These are phyloP conservation scores for Charina bottae DNA, from an alignment of 2,113 vertebrate genomes.

Conservation along the genomic window DNA sequence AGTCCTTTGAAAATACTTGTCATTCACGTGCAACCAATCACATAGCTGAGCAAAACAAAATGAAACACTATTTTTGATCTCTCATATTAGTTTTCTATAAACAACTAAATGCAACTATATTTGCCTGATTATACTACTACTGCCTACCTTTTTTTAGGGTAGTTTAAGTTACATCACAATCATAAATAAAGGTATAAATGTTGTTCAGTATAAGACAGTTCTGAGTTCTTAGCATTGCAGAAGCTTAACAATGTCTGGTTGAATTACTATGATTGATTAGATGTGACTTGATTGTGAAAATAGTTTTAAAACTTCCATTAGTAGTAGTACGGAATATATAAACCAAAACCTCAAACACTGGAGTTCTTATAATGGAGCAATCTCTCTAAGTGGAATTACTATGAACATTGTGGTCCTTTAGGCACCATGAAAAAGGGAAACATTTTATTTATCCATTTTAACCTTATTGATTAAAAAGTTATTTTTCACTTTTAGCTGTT, in stretches of 20 bases:
- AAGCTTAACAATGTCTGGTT: too few relatives aligned
- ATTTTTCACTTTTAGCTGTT: background rate
- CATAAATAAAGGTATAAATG: background rate
- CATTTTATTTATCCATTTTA: background rate
- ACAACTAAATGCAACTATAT: background rate
- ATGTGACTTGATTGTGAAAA: too few relatives aligned
- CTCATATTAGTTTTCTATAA: background rate
- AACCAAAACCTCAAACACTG: background rate
- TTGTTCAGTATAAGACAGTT: background rate
- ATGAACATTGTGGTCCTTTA: background rate
- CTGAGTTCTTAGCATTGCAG: background rate
- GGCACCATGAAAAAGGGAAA: background rate
- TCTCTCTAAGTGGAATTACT: background rate
- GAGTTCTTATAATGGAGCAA: background rate
- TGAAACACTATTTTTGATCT: background rate
- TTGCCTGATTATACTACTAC: background rate
- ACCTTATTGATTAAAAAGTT: background rate
- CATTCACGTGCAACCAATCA: conserved; percentile 83
- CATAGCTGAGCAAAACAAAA: conserved; percentile 77
- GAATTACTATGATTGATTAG: too few relatives aligned
- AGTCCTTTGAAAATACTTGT: conserved; percentile 74
- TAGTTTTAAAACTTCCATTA: too few relatives aligned
- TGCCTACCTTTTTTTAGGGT: background rate
- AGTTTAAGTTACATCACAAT: background rate
- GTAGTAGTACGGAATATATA: too few relatives aligned